Conservation (phyloP, 2,888 invertebrate species). For the Metopia argyrocephala region DNA sequence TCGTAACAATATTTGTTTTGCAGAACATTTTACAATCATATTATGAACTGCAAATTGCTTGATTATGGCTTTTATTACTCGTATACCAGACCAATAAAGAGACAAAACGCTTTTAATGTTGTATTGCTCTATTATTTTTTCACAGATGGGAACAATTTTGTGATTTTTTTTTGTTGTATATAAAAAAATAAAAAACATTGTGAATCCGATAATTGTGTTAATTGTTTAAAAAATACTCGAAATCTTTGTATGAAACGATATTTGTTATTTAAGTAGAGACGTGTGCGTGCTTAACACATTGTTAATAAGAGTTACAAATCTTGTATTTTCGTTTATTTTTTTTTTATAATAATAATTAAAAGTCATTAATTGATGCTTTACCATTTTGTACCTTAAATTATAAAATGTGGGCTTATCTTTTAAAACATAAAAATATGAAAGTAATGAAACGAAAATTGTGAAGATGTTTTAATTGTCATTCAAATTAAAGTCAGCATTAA, state of each 20-base stretch:
- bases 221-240: constrained; percentile 12
- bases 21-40: constrained; percentile 28
- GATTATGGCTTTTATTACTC: constrained; percentile 68
- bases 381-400: not conserved
- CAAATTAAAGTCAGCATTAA: too few relatives aligned
- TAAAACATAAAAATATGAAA: not conserved
- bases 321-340: too few relatives aligned
- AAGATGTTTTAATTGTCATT: too few relatives aligned
- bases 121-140: not conserved
- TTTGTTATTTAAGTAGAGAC: constrained; percentile 14
- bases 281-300: constrained; percentile 20
- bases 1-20: not conserved
- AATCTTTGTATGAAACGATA: too few relatives aligned
- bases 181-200: constrained; percentile 14
- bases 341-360: not conserved
- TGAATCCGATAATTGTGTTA: constrained; percentile 16
- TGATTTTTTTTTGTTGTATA: not conserved
- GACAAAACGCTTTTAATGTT: not conserved
- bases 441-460: constrained; percentile 10
- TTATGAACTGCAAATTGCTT: constrained; percentile 72
- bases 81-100: not conserved
- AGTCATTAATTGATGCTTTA: not conserved
- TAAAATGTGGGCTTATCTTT: not conserved
- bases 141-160: not conserved
- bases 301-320: constrained; percentile 5